Evolutionary conservation across 2,888 invertebrate genomes (phyloP).

Genomic region (Drosophila seclusa): DNA sequence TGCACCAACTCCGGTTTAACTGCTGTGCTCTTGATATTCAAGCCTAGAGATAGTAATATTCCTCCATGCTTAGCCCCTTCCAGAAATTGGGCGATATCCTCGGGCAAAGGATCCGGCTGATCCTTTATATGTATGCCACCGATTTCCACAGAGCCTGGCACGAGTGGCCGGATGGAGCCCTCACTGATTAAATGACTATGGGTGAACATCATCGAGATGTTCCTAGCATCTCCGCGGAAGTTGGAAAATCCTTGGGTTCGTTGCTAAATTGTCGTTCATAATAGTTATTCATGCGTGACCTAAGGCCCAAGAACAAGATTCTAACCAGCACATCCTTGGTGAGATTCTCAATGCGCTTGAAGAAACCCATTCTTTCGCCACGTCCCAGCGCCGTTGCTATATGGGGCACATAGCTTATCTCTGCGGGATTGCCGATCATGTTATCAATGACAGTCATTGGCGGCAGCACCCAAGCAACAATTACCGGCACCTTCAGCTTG

Average conservation of each 20-base stretch:
- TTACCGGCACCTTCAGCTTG: constrained; percentile 77
- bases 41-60: constrained; percentile 85
- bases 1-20: constrained; percentile 86
- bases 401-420: constrained; percentile 75
- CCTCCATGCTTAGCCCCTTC: constrained; percentile 84
- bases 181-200: constrained; percentile 79
- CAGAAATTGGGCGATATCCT: constrained; percentile 82
- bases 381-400: constrained; percentile 25
- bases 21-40: constrained; percentile 80
- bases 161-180: constrained; percentile 78
- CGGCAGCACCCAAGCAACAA: constrained; percentile 70
- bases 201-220: constrained; percentile 79
- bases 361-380: constrained; percentile 60
- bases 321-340: constrained; percentile 19
- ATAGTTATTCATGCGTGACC: constrained; percentile 23
- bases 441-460: constrained; percentile 54
- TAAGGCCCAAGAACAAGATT: constrained; percentile 6
- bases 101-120: constrained; percentile 77
- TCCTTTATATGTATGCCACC: constrained; percentile 84
- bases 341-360: constrained; percentile 61
- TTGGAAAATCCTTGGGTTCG: constrained; percentile 55
- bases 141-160: constrained; percentile 80
- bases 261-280: constrained; percentile 55
- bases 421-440: constrained; percentile 76
- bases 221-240: constrained; percentile 64